Evolutionary conservation across 2,113 vertebrate species (phyloP), one percentile per base, ranked within the genome.

Genomic region (Gobiocypris rarus): DNA sequence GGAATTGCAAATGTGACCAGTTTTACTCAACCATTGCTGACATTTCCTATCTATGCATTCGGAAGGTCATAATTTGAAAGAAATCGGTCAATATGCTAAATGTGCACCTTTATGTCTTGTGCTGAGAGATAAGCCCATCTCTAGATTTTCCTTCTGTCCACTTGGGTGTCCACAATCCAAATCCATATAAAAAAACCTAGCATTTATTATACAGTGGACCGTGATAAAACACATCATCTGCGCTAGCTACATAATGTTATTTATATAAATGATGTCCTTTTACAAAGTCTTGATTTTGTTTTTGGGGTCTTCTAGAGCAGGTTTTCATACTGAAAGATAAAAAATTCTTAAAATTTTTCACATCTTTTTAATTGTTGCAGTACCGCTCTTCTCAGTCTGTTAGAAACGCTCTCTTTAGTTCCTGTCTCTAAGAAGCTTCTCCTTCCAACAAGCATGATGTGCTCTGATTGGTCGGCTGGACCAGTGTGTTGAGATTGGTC

Each of bases 21-120:
- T 86, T 84, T 81, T 75, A 75, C 78, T 77, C 79, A 74, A 75
- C 73, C 56, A 19, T 75, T 81, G 61, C 86, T 91, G 83, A 87
- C 86, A 90, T 89, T 91, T 89, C 82, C 67, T 81, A 79, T 87
- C 81, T 59, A 43, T 65, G 82, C 73, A 74, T 83, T 65, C 13
- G 70, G 83, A 90, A 89, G 87, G 91, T 91, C 88, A 88, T 73
- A 76, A 87, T 89, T 86, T 86, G 85, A 87, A 90, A 90, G 84
- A 89, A 86, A 87, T 89, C 61, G 41, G 82, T 89, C 86, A 86
- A 87, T 89, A 87, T 81, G 86, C 75, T 67, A 84, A 86, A 87
- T 79, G 59, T 43, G 81, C 83, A 82, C 75, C 67, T 71, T 34
- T 59, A 82, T 73, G 83, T 83, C 67, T 86, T 75, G 50, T 82